Base-by-base conservation (phyloP, 2,797 vertebrate genomes). In the Lepilemur ruficaudatus region DNA sequence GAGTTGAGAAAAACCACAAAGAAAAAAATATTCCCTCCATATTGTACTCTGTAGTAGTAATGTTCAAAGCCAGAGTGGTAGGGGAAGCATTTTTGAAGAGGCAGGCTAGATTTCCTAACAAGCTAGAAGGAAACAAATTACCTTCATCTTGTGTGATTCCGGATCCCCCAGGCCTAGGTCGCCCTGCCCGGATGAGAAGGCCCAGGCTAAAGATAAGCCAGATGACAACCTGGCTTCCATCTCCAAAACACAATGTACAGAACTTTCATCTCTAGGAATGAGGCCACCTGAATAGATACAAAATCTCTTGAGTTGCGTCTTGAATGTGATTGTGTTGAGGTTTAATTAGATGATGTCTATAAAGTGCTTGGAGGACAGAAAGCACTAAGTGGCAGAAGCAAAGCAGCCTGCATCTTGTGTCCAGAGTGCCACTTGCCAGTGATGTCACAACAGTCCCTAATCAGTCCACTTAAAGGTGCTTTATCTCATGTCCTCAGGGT, bases 401-500 rank as follows among this genome's bases (percentile, higher is more conserved):
- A 57, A 81, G 86, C 85, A 28, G 76, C 72, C 32, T 50, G 17
- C 43, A 12, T 55, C 61, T 76, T 48, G 28, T 59, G 61, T 89
- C 90, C 84, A 67, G 82, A 94, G 32, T 23, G 94, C 87, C 63
- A 43, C 94, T 85, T 30, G 87, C 91, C 93, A 96, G 52, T 92
- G 92, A 96, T 46, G 93, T 73, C 92, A 88, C 92, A 83, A 48
- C 69, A 67, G n/a, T 72, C 92, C 84, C 91, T 96, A 96, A 97
- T 97, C 86, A 30, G 85, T 55, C 92, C 95, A 97, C 93, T 96
- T 96, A 96, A 67, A 96, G 85, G 80, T 17, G 15, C 83, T 93
- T 96, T 97, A 98, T 97, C 98, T 97, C 63, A 85, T 96, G 75
- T 97, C 97, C 52, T 67, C 63, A 0, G 94, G 96, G 89, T 81